Percentiles rank a stretch among this genome's conserved stretches.
phyloP scores from a whole-genome alignment of 2,888 invertebrate species.

The Hypsopygia costalis region DNA sequence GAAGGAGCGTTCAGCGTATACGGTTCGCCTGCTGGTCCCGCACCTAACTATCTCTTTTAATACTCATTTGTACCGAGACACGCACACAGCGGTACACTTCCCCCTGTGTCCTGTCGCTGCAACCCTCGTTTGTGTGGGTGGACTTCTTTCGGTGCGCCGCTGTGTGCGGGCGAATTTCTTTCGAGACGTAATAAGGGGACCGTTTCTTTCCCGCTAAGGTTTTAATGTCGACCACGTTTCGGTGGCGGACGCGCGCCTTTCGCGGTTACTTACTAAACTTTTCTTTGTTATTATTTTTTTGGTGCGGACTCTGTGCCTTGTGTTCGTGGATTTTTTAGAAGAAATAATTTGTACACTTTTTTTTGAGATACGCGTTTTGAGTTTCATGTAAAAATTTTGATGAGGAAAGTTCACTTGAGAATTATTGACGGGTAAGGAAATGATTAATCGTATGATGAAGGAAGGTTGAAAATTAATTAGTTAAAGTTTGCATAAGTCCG shows the following conservation, averaged over 20 bases:
- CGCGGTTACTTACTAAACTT: conserved; percentile 66
- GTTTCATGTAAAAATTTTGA: conserved; percentile 12
- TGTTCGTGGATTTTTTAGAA: conserved; percentile 31
- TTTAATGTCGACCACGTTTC: conserved; percentile 80
- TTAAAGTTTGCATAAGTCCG: conserved; percentile 59
- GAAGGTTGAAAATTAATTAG: conserved; percentile 49
- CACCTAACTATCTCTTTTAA: conserved; percentile 79
- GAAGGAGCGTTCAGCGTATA: conserved; percentile 35
- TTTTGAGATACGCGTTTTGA: conserved; percentile 9
- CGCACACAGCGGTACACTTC: conserved; percentile 54
- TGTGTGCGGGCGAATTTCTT: conserved; percentile 78
- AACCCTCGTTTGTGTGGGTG: conserved; percentile 58
- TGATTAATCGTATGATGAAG: conserved; percentile 16
- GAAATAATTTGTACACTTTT: conserved; percentile 25
- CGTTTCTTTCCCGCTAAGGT: conserved; percentile 80
- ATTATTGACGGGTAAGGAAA: conserved; percentile 13
- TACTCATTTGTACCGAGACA: conserved; percentile 67
- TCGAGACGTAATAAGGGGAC: conserved; percentile 81
- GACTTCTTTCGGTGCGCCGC: conserved; percentile 67
- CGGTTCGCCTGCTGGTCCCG: conserved; percentile 51
- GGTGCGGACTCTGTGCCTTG: conserved; percentile 47
- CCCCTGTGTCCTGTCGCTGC: conserved; percentile 59
- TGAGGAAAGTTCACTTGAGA: conserved; percentile 10
- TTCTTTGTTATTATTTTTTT: conserved; percentile 42
- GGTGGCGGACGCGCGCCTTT: conserved; percentile 75